Evolutionary conservation across 2,888 invertebrate species (phyloP).

Genomic region (Andrena trimmerana): DNA sequence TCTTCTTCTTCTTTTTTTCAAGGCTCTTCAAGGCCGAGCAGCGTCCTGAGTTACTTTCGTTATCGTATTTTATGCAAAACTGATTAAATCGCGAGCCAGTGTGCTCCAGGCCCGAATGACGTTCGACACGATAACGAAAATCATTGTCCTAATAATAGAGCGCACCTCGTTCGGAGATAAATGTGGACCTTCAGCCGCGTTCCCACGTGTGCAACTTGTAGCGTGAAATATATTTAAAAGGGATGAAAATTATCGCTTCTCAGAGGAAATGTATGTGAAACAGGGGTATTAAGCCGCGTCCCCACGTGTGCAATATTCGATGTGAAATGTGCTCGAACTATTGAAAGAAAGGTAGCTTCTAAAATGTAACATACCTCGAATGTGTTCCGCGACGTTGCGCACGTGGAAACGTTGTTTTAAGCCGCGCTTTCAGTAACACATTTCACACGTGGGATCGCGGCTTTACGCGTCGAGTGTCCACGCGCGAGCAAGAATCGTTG

Average conservation of each 20-base stretch:
- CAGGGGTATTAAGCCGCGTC: no score
- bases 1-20: slow-evolving; percentile 2
- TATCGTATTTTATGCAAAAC: slow-evolving; percentile 47
- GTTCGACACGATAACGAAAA: slow-evolving; percentile 40
- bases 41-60: slow-evolving; percentile 39
- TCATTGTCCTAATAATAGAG: slow-evolving; percentile 19
- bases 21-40: slow-evolving; percentile 12
- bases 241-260: background rate
- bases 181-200: background rate
- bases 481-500: background rate
- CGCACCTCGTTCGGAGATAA: background rate
- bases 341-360: no score
- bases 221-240: background rate
- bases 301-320: no score
- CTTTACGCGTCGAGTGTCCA: background rate
- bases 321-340: no score
- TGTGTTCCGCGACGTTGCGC: background rate
- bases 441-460: background rate
- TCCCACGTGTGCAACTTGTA: background rate
- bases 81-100: slow-evolving; percentile 23
- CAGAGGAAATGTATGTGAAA: background rate
- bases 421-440: background rate
- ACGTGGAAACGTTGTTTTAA: background rate
- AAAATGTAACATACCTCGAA: no score
- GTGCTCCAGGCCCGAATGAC: slow-evolving; percentile 1